These are phyloP conservation scores for Limnephilus auricula DNA, from an alignment of 2,888 invertebrate genomes.

Conservation along the genomic window DNA sequence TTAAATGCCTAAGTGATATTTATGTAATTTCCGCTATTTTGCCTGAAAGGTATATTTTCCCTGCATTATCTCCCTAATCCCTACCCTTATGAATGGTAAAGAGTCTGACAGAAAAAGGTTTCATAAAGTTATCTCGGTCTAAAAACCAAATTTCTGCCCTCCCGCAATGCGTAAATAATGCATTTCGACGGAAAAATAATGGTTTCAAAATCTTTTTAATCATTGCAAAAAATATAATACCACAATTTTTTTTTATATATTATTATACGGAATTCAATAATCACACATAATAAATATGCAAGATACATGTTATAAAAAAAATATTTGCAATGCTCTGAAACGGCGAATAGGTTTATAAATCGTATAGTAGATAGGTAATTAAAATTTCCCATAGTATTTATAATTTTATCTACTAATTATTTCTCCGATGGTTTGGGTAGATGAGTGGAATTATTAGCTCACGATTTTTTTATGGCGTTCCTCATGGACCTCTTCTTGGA, in stretches of 20 bases:
- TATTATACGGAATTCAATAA: too few species aligned
- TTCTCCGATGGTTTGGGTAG: background rate
- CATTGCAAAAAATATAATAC: background rate
- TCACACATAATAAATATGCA: background rate
- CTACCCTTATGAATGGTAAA: background rate
- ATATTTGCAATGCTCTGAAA: background rate
- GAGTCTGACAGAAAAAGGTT: conserved; percentile 2
- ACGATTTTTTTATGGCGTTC: background rate
- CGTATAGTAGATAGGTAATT: background rate
- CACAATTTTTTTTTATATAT: background rate
- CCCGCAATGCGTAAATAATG: background rate
- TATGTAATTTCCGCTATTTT: background rate
- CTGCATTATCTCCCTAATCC: background rate
- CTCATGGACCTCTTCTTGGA: background rate
- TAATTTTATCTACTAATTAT: too few species aligned
- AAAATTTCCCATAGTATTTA: too few species aligned
- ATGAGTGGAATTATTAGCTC: background rate
- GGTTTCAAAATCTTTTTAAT: background rate
- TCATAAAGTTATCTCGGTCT: background rate
- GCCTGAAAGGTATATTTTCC: background rate
- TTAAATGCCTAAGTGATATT: background rate
- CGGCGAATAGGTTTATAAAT: too few species aligned
- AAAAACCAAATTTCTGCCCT: background rate
- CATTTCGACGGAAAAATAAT: background rate
- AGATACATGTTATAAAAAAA: background rate